phyloP scores from a whole-genome alignment of 2,888 invertebrate species.

The Calameuta pallipes region DNA sequence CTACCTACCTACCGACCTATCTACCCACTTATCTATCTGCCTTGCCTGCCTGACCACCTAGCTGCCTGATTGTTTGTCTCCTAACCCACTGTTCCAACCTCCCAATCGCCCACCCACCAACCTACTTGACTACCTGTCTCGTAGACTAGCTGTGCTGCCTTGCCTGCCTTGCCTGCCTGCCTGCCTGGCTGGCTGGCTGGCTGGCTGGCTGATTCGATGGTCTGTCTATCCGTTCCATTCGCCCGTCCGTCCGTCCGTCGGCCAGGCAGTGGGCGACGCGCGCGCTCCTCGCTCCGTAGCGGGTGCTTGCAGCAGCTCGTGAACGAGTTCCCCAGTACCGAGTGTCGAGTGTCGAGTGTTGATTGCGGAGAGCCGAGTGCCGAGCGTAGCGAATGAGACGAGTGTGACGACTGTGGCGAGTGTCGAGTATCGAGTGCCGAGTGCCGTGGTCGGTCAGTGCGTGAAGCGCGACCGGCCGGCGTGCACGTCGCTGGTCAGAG shows the following conservation, averaged over 20 bases:
- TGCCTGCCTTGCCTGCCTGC: background rate
- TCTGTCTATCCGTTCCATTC: background rate
- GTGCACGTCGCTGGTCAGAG: constrained; percentile 46
- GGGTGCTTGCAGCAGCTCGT: background rate
- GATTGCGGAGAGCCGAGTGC: background rate
- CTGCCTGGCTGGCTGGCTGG: too few relatives aligned
- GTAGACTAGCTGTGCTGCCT: background rate
- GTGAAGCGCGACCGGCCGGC: constrained; percentile 61
- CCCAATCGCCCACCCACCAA: constrained; percentile 1
- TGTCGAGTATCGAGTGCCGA: constrained; percentile 2
- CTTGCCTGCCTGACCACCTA: background rate
- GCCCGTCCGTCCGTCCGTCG: background rate
- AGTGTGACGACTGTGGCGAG: constrained; percentile 28
- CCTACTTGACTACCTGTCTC: background rate
- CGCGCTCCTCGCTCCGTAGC: background rate
- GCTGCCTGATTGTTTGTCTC: background rate
- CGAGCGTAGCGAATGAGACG: background rate
- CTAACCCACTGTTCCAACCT: background rate
- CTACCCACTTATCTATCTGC: background rate
- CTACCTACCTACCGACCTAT: constrained; percentile 5
- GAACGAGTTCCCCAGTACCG: background rate
- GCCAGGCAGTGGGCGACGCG: background rate
- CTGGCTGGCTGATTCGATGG: background rate
- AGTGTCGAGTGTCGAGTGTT: background rate
- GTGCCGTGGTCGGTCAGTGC: constrained; percentile 50